Evolutionary conservation across 2,797 vertebrate genomes (phyloP), one percentile per base, ranked within the genome.

Genomic region (Dallia pectoralis): DNA sequence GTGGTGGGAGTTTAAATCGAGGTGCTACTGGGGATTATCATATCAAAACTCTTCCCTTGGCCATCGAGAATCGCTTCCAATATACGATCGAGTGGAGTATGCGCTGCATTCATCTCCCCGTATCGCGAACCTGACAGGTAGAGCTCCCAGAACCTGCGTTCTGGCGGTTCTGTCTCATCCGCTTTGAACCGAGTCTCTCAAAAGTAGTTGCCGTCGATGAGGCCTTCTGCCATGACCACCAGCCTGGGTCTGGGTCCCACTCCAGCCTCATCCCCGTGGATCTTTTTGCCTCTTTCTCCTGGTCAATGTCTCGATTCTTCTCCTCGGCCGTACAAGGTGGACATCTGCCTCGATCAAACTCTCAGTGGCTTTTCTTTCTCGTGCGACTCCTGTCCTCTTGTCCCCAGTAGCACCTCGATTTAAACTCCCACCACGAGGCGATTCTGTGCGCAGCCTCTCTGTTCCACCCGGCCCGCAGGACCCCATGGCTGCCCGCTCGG

Each of bases 11-110:
- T 1, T 25, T n/a, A 22, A 9, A 22, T 61, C 22, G 12, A 27
- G 22, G 8, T 61, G 56, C 11, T 61, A 61, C 56, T 61, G 56
- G 56, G 56, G 56, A 61, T 22, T 67, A 76, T 79, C 77, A 79
- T 70, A 63, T 70, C 74, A 11, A 70, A n/a, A 67, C 67, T 76
- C 8, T 79, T 79, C 78, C 78, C 74, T 73, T 76, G n/a, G n/a
- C n/a, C n/a, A n/a, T n/a, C 16, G 78, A 19, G 18, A 73, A 76
- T 6, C 0, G 12, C 5, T 9, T 25, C 78, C 74, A 79, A 1
- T 73, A 29, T 47, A n/a, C 2, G 7, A 44, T 11, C 0, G 62
- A 48, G 49, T 48, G 0, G 62, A 51, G 0, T 22, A 5, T 33
- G 30, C 19, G 14, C 29, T 0, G 3, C 4, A 3, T 2, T 71